These are phyloP conservation scores for Pteruthius melanotis DNA, from an alignment of 2,113 vertebrate species.

Conservation along the genomic window DNA sequence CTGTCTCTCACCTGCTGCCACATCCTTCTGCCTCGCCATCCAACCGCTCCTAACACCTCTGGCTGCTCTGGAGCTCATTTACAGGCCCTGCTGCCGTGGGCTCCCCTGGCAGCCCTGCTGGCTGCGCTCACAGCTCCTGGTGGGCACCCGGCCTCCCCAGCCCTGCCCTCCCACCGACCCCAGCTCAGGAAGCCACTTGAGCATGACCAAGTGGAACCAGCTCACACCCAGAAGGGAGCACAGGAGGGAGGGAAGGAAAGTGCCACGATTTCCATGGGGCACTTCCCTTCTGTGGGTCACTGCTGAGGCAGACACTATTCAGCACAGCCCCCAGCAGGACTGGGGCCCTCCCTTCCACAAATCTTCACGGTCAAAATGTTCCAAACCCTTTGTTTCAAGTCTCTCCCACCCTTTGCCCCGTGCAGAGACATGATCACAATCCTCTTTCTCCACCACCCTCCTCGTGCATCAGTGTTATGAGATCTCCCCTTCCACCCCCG, in stretches of 20 bases:
- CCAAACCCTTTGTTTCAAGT: constrained; percentile 28
- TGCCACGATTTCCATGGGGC: background rate
- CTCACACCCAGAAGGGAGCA: background rate
- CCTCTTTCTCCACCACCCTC: background rate
- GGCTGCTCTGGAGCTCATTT: background rate
- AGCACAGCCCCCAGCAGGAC: constrained; percentile 31
- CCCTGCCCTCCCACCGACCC: background rate
- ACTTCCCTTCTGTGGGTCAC: constrained; percentile 11
- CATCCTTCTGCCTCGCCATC: background rate
- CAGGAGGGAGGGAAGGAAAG: constrained; percentile 10
- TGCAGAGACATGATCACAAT: background rate
- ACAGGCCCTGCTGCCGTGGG: background rate
- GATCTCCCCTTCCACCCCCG: background rate
- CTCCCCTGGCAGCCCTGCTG: background rate
- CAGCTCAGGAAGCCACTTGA: constrained; percentile 2
- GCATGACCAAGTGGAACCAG: constrained; percentile 48
- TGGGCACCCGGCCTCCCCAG: background rate
- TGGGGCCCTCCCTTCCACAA: background rate
- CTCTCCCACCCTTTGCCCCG: background rate
- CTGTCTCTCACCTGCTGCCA: background rate
- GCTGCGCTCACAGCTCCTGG: background rate
- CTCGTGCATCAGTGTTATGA: background rate
- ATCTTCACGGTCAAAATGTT: constrained; percentile 28
- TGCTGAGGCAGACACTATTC: constrained; percentile 28
- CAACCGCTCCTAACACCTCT: background rate